Base-by-base conservation (phyloP, 2,113 vertebrate species). In the Anhinga anhinga region DNA sequence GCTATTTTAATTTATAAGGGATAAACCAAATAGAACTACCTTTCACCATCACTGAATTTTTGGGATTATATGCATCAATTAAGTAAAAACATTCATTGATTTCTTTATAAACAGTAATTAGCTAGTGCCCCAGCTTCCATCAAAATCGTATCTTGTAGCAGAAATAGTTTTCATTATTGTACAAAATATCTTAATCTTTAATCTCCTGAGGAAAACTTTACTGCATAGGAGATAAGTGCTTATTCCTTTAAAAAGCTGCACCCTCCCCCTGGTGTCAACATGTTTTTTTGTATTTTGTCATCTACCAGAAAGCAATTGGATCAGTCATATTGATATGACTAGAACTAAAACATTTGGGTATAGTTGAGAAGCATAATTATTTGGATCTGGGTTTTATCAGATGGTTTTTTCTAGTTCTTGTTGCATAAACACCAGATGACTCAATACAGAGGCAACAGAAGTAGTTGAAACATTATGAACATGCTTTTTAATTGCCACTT, bases 351-450 rank as follows among this genome's bases (percentile, higher is more conserved):
- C 17, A 14, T 55, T 70, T 78, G n/a, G 14, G 5, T 88, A 13
- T 15, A 55, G 19, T 10, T 84, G 56, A 70, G 29, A 80, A 59
- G 14, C 11, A 61, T 25, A 18, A 42, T 88, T 86, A 49, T 74
- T 81, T 88, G 42, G 25, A 81, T 83, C 47, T 55, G 47, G 23
- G 6, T 55, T 93, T 65, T 72, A 44, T 92, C n/a, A 36, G 49
- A 27, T 44, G 3, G 8, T 71, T 80, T 90, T 74, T 76, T 10
- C 55, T 62, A 49, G 3, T 85, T 93, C 29, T 67, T 94, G 21
- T 85, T 96, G 16, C 40, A 26, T 90, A 90, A 97, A 59, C 71
- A 93, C 23, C 72, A 78, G 82, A 71, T 83, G 29, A 95, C 55
- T 88, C 50, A 83, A 53, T 67, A 74, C 18, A 67, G 49, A 81